phyloP scores from a whole-genome alignment of 2,797 vertebrate genomes.

The Amazona ochrocephala region DNA sequence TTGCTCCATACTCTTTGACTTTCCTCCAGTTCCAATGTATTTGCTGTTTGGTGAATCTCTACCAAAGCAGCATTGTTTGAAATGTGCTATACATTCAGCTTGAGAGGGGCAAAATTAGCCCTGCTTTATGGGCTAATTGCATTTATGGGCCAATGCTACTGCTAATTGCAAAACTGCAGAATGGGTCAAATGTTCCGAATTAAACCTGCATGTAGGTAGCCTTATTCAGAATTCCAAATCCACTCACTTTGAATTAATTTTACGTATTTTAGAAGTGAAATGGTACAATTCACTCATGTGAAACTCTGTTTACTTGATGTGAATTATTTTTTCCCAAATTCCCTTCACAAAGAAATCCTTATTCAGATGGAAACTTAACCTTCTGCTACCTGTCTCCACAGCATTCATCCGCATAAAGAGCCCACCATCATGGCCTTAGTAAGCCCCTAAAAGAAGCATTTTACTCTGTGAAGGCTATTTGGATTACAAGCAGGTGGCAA shows the following conservation, averaged over 20 bases:
- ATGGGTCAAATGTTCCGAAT: not conserved
- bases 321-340: not conserved
- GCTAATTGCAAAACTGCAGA: not conserved
- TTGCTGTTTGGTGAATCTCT: not conserved
- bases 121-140: not conserved
- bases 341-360: not conserved
- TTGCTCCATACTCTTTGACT: not conserved
- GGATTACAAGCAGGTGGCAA: fast-evolving
- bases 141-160: not conserved
- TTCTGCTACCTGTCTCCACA: not conserved
- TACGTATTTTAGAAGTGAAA: not conserved
- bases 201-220: not conserved
- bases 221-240: not conserved
- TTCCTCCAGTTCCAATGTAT: not conserved
- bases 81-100: not conserved
- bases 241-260: not conserved
- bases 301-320: not conserved
- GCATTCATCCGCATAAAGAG: not conserved
- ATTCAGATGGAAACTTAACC: not conserved
- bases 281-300: not conserved
- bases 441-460: not conserved
- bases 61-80: not conserved
- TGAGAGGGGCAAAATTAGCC: not conserved
- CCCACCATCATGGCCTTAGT: not conserved
- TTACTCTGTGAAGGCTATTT: not conserved